A percentile compares a stretch with the other conserved stretches of the same genome.
These are phyloP conservation scores for Axis porcinus DNA, from an alignment of 2,113 vertebrate genomes.

Conservation along the genomic window DNA sequence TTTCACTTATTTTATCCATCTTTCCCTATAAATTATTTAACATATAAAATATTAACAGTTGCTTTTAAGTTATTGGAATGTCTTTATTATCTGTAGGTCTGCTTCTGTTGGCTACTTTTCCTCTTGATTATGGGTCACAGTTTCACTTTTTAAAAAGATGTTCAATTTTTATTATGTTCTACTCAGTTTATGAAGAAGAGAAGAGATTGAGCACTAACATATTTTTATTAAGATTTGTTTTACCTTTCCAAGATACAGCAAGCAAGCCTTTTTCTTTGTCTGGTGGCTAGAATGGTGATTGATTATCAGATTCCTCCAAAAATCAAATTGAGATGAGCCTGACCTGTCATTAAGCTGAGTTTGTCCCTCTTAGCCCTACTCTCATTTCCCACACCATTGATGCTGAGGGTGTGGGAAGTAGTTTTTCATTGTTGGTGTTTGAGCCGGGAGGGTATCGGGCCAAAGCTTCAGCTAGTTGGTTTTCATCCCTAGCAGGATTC, in stretches of 20 bases:
- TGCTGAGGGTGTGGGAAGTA: background rate
- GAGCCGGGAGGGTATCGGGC: background rate
- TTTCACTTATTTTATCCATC: background rate
- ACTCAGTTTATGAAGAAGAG: background rate
- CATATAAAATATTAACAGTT: background rate
- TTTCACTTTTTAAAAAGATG: background rate
- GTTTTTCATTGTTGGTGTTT: background rate
- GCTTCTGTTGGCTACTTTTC: background rate
- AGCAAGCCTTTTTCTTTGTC: background rate
- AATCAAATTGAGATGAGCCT: background rate
- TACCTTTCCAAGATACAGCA: background rate
- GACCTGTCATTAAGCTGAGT: background rate
- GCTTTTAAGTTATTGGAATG: background rate
- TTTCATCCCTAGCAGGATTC: background rate
- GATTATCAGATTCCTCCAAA: background rate
- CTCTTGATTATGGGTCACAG: background rate
- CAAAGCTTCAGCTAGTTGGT: background rate
- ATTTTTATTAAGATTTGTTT: background rate
- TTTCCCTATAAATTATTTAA: background rate
- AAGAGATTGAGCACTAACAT: background rate
- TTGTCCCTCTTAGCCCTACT: background rate
- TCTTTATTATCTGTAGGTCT: background rate
- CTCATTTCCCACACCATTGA: background rate
- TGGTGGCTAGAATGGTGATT: background rate
- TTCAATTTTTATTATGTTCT: background rate